Base-by-base conservation (phyloP, 2,797 vertebrate genomes). In the Oceanodroma leucorhoa region DNA sequence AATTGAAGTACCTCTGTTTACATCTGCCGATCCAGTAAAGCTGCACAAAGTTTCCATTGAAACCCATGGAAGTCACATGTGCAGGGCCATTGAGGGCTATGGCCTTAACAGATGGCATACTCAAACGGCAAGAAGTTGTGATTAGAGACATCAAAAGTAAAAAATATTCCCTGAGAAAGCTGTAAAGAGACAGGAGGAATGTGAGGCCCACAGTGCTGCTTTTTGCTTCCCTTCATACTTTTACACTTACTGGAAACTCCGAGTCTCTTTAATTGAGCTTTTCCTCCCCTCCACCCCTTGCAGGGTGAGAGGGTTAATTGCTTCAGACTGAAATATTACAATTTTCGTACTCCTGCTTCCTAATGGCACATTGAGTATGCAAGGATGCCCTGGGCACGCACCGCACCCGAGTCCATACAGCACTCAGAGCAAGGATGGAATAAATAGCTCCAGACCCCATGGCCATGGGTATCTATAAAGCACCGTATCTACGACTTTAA, bases 171-270 rank as follows among this genome's bases (percentile, higher is more conserved):
- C 60, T 7, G 15, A 82, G 92, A 96, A 95, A 64, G 55, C 55
- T 87, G 77, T 83, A 92, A 94, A 92, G 86, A 92, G 79, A 93
- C 67, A 30, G 6, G 62, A 95, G 87, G 93, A 94, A 92, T 82
- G 83, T 20, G 60, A 90, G 77, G 67, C 83, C 51, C 88, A 92
- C 77, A 67, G 51, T 58, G 48, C 83, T 91, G 73, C 60, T 93
- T 93, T 93, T 43, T 87, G 53, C 86, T 95, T 93, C 83, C 81
- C 75, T 79, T 97, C 94, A 81, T 86, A 62, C 18, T 91, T 87
- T 24, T 71, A 64, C 67, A 61, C 83, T 95, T 87, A 87, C 70
- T 94, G 88, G 91, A 89, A 96, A 94, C 30, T 84, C 78, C 1
- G 0, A 73, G 48, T 70, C 75, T 77, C 60, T 77, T 45, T 94